phyloP scores from a whole-genome alignment of 2,113 vertebrate genomes.

The Oenanthe melanoleuca region DNA sequence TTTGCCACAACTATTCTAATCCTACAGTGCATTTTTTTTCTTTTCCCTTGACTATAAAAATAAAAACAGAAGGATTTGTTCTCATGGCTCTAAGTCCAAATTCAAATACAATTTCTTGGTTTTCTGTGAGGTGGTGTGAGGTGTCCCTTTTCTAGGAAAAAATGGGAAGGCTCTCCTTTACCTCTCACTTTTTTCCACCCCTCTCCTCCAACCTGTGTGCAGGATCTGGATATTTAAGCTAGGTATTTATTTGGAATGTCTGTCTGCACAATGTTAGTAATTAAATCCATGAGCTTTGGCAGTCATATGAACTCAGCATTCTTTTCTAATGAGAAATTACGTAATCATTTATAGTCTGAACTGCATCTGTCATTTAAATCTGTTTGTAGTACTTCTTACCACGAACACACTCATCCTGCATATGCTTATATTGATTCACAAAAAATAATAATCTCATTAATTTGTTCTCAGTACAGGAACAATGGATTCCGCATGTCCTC shows the following conservation, averaged over 20 bases:
- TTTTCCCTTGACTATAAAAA: not conserved
- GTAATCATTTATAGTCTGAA: constrained; percentile 24
- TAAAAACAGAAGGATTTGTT: not conserved
- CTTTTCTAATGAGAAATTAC: constrained; percentile 45
- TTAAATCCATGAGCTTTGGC: constrained; percentile 57
- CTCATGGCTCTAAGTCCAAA: not conserved
- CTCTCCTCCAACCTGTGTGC: not conserved
- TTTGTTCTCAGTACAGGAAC: not conserved
- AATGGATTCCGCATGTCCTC: not conserved
- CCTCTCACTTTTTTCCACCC: not conserved
- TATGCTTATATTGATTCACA: not conserved
- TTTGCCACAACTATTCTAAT: not conserved
- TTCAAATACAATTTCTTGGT: not conserved
- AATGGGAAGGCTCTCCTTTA: not conserved
- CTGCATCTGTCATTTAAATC: constrained; percentile 61
- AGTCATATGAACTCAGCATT: constrained; percentile 61
- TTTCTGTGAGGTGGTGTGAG: not conserved
- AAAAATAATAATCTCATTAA: not conserved
- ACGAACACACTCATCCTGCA: not conserved
- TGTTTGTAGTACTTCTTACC: constrained; percentile 26
- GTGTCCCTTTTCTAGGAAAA: not conserved
- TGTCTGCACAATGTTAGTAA: constrained; percentile 48
- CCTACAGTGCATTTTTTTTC: not conserved
- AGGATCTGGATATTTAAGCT: constrained; percentile 30
- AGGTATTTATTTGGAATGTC: constrained; percentile 43